Percentiles rank a stretch among this genome's conserved stretches.
phyloP scores from a whole-genome alignment of 2,888 invertebrate genomes.

The Azorinus chamasolen region DNA sequence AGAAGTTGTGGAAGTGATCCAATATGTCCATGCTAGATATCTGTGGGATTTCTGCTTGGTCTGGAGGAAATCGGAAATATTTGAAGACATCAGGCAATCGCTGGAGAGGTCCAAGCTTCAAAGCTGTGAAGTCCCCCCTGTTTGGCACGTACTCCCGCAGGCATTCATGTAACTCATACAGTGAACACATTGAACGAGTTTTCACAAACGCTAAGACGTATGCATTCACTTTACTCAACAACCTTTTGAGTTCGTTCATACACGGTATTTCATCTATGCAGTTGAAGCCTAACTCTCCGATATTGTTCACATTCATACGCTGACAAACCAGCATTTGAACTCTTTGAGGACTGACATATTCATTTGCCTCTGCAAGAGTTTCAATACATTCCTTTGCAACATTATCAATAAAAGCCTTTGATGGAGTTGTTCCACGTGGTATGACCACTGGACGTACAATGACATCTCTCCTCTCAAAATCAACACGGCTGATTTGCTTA shows the following conservation, averaged over 20 bases:
- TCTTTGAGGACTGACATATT: constrained; percentile 77
- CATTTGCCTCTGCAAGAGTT: constrained; percentile 77
- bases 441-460: constrained; percentile 44
- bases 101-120: constrained; percentile 83
- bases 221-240: constrained; percentile 73
- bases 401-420: constrained; percentile 71
- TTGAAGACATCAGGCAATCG: constrained; percentile 80
- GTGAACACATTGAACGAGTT: constrained; percentile 78
- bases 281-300: constrained; percentile 45
- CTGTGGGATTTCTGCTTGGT: constrained; percentile 77
- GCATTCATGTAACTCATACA: constrained; percentile 78
- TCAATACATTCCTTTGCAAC: constrained; percentile 82
- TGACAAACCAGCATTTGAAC: constrained; percentile 78
- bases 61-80: constrained; percentile 81
- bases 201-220: constrained; percentile 82
- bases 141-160: constrained; percentile 74
- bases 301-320: constrained; percentile 58
- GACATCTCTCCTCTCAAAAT: constrained; percentile 65
- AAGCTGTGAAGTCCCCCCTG: constrained; percentile 71
- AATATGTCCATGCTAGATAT: constrained; percentile 81
- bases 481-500: constrained; percentile 52
- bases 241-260: constrained; percentile 76
- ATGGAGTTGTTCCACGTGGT: constrained; percentile 26
- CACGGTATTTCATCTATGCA: constrained; percentile 66
- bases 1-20: constrained; percentile 74